These are phyloP conservation scores for Apus apus DNA, from an alignment of 2,113 vertebrate genomes.

Conservation along the genomic window DNA sequence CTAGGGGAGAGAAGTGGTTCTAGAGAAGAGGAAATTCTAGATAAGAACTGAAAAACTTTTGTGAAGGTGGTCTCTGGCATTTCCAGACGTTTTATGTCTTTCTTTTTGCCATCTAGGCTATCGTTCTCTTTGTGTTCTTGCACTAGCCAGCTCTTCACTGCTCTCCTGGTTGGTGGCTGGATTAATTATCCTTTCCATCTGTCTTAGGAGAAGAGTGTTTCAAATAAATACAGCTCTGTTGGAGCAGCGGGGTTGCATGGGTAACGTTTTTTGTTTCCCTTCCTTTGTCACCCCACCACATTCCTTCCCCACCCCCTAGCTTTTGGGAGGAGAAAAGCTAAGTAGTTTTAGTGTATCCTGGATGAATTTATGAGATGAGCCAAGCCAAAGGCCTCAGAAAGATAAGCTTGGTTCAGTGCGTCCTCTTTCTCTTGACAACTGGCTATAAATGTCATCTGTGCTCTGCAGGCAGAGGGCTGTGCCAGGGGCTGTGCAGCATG, in stretches of 20 bases:
- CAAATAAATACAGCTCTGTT: constrained; percentile 55
- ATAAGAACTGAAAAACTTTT: background rate
- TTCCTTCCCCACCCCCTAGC: background rate
- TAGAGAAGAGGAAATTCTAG: background rate
- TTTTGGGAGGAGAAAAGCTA: background rate
- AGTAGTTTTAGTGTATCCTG: background rate
- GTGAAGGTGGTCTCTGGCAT: background rate
- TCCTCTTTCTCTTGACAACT: background rate
- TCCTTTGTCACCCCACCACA: constrained; percentile 3
- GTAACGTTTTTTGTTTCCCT: constrained; percentile 28
- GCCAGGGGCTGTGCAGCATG: rapidly evolving
- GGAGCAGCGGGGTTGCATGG: constrained; percentile 9
- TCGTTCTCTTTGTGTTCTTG: background rate
- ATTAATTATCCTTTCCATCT: constrained; percentile 71
- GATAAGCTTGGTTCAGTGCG: background rate
- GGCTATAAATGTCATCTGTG: background rate
- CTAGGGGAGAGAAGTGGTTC: background rate
- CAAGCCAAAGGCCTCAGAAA: background rate
- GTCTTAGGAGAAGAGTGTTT: constrained; percentile 68
- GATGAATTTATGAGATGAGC: background rate
- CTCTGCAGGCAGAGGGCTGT: background rate
- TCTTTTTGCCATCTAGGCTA: background rate
- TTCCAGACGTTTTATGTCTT: background rate
- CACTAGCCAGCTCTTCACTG: background rate
- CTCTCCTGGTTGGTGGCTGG: constrained; percentile 35